A percentile compares a stretch with the other conserved stretches of the same genome.
These are phyloP conservation scores for Drosophila meridiana DNA, from an alignment of 2,888 invertebrate genomes.

Conservation along the genomic window DNA sequence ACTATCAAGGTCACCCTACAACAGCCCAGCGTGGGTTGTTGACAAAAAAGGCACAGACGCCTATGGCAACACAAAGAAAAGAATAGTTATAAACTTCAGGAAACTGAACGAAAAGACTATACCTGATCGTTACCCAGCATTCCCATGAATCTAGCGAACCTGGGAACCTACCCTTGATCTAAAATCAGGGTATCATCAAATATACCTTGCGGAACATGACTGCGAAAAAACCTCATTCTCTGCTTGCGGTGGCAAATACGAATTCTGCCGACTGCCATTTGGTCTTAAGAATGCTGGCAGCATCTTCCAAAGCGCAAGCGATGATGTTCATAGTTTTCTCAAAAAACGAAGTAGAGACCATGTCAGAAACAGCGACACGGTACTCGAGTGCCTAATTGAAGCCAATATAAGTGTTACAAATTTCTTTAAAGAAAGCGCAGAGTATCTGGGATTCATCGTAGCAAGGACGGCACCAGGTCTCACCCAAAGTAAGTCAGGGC, in stretches of 20 bases:
- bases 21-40: background rate
- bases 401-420: background rate
- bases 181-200: background rate
- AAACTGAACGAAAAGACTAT: background rate
- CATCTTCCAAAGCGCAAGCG: background rate
- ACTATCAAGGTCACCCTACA: background rate
- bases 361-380: background rate
- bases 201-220: no score
- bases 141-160: no score
- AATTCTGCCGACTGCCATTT: no score
- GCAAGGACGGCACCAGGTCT: background rate
- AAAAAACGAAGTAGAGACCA: background rate
- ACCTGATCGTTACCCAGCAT: background rate
- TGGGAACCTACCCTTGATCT: background rate
- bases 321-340: conserved; percentile 2
- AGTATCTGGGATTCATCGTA: background rate
- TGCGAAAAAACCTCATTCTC: no score
- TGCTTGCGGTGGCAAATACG: no score
- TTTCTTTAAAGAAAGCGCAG: background rate
- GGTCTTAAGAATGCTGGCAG: background rate
- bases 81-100: no score
- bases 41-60: background rate
- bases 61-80: background rate
- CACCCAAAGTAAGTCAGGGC: no score
- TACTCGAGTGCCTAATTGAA: background rate